Base-by-base conservation (phyloP, 1,140 invertebrate genomes). In the Monomorium pharaonis region DNA sequence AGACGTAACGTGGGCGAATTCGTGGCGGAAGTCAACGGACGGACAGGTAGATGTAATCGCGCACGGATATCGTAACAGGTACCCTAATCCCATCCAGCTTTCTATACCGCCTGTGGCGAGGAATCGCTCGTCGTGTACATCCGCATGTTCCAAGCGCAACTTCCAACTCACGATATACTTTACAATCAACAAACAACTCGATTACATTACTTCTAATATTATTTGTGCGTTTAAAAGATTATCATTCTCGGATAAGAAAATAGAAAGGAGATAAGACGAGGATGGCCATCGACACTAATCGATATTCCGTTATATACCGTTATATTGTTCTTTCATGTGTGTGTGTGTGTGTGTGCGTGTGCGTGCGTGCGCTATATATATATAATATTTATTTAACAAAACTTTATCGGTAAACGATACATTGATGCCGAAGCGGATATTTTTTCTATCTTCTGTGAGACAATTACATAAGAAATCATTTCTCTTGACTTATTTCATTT, bases 61-160 rank as follows among this genome's bases (percentile, higher is more conserved):
- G 84, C 33, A 30, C 44, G 83, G 76, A 90, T 90, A 89, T 89
- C 86, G 86, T 88, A 88, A 89, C 77, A 85, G 86, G 81, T 90
- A 90, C 86, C 86, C 70, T 88, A 90, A 90, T 88, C 86, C 81
- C 69, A 87, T 87, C 74, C 69, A 88, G 86, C 89, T 90, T 90
- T 90, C 89, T 90, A 90, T 78, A 86, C 54, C 58, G 89, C 89
- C 86, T 51, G 88, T 62, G 89, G 89, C 89, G 70, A 85, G 10
- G 60, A 83, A 47, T 67, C 47, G 44, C n/a, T 69, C 33, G 69
- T 24, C 21, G 30, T 42, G 44, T 54, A 56, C 27, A 14, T 65
- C 24, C 27, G 7, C 21, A 14, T 10, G 49, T 51, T n/a, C 37
- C 37, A 7, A 47, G 18, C 2, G 21, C 24, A 21, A 77, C 58